Evolutionary conservation across 92 coral and sea anemone species (phyloP).

Genomic region (Paramuricea clavata): DNA sequence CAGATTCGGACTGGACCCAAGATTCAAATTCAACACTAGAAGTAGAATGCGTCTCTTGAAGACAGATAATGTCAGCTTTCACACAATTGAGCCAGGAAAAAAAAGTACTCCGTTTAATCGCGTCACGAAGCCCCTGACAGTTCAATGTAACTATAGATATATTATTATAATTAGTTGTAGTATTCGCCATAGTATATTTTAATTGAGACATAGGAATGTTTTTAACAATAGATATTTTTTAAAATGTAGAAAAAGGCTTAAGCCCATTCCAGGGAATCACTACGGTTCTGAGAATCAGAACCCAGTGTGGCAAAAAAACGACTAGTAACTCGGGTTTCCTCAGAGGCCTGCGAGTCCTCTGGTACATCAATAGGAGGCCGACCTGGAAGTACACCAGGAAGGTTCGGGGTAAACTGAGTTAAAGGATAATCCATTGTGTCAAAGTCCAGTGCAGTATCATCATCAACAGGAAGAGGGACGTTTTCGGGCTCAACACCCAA

Average conservation of each 20-base stretch:
- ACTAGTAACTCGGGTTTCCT: not conserved
- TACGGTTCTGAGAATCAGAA: not conserved
- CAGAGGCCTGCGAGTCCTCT: not conserved
- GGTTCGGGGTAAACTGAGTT: too few relatives aligned
- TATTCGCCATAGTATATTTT: not conserved
- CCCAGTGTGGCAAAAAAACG: not conserved
- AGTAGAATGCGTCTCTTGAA: conserved; percentile 33
- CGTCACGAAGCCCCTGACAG: not conserved
- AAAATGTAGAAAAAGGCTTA: too few relatives aligned
- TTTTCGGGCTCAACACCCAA: too few relatives aligned
- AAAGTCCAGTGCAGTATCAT: not conserved
- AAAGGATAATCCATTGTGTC: not conserved
- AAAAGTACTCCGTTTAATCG: not conserved
- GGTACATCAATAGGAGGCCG: too few relatives aligned
- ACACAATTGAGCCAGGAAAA: not conserved
- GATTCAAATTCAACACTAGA: conserved; percentile 34
- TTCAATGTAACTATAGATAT: not conserved
- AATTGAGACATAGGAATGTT: too few relatives aligned
- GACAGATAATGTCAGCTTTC: conserved; percentile 11
- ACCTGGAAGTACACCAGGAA: too few relatives aligned
- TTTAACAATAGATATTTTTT: too few relatives aligned
- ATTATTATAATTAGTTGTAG: too few relatives aligned
- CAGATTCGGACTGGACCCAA: not conserved
- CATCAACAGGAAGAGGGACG: too few relatives aligned
- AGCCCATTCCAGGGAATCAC: too few relatives aligned